Evolutionary conservation across 2,113 vertebrate genomes (phyloP).

Genomic region (Dromas ardeola): DNA sequence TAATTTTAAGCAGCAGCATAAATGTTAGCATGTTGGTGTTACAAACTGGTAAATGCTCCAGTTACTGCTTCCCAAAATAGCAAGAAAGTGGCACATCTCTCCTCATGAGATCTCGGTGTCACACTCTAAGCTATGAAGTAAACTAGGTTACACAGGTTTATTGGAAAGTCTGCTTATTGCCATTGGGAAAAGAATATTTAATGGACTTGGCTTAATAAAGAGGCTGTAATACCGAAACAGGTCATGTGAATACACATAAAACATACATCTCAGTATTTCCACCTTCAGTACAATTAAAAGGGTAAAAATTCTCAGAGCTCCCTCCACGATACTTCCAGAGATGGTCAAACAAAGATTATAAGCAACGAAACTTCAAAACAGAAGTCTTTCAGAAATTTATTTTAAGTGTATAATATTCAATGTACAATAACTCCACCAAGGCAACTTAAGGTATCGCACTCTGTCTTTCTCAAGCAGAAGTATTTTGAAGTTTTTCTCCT

Average conservation of each 20-base stretch:
- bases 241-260: not conserved
- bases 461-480: not conserved
- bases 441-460: not conserved
- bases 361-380: not conserved
- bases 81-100: conserved; percentile 61
- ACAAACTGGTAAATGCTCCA: conserved; percentile 47
- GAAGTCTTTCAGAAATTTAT: not conserved
- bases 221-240: not conserved
- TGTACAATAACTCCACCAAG: not conserved
- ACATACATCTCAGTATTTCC: not conserved
- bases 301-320: not conserved
- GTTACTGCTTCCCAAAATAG: conserved; percentile 55
- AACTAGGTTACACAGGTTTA: conserved; percentile 60
- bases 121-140: not conserved
- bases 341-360: not conserved
- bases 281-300: not conserved
- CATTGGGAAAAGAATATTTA: conserved; percentile 43
- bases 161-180: conserved; percentile 38
- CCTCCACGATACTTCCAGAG: not conserved
- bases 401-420: not conserved
- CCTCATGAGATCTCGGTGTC: conserved; percentile 56
- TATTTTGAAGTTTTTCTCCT: not conserved
- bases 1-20: not conserved
- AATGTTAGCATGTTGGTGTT: conserved; percentile 17
- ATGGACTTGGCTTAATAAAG: conserved; percentile 16